A percentile compares a stretch with the other conserved stretches of the same genome.
Conservation (phyloP, 2,797 vertebrate genomes). For the Euphonia xanthogaster region DNA sequence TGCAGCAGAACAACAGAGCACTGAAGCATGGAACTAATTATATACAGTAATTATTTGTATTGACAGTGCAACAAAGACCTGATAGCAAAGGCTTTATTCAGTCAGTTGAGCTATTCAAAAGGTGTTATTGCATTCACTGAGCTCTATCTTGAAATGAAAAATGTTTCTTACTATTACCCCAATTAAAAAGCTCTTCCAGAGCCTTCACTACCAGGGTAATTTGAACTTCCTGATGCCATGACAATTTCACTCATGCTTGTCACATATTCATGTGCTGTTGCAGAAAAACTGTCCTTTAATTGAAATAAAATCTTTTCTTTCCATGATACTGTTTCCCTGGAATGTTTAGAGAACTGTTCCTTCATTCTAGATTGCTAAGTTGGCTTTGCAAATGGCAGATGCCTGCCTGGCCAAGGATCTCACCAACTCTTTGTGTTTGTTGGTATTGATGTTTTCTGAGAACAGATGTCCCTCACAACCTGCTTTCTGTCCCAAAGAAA, state of each 20-base stretch:
- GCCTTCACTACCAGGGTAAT: not conserved
- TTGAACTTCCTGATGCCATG: not conserved
- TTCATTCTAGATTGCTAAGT: not conserved
- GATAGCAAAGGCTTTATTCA: conserved; percentile 20
- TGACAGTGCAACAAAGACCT: not conserved
- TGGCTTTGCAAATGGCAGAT: not conserved
- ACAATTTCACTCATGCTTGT: not conserved
- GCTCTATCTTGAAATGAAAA: not conserved
- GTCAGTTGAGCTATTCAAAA: not conserved
- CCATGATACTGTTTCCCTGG: not conserved
- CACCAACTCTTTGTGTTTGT: not conserved
- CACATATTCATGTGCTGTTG: not conserved
- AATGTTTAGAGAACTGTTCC: not conserved
- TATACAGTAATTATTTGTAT: conserved; percentile 15
- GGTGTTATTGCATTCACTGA: not conserved
- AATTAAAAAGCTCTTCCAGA: not conserved
- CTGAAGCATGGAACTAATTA: conserved; percentile 27
- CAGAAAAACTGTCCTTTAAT: not conserved
- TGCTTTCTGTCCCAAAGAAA: not conserved
- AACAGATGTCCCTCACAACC: not conserved
- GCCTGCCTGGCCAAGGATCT: not conserved
- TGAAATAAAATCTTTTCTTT: not conserved
- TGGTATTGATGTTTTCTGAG: not conserved
- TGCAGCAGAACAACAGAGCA: not conserved
- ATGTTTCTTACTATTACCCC: not conserved